Evolutionary conservation across 1,140 invertebrate genomes (phyloP), one percentile per base, ranked within the genome.

Genomic region (Trichoplusia ni): DNA sequence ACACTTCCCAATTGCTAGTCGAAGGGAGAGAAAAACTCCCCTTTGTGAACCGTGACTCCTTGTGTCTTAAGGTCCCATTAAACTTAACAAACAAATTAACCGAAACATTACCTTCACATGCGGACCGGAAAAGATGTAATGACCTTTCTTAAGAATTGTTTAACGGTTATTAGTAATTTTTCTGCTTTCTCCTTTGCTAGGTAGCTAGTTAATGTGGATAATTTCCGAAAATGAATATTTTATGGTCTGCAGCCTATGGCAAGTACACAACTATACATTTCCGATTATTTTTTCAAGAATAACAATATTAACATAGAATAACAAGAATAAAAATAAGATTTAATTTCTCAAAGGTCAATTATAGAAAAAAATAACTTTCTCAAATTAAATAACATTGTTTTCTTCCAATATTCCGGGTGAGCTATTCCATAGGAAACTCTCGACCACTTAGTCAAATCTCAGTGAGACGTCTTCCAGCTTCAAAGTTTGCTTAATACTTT

Each of bases 401-500:
- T 46, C 31, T 47, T 66, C 14, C 29, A 71, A 68, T 42, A 63
- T 66, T 69, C 69, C 64, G 66, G 60, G 46, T 38, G 23, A 53
- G 35, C 44, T 27, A 47, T 67, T 64, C 66, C 56, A 53, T 63
- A 49, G 61, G 49, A 67, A 71, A 61, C 53, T 47, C 35, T 47
- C 64, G 67, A 72, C 66, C 73, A 80, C 78, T 82, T 84, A 75
- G 72, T 80, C 77, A 81, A 89, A 89, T 83, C 78, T 79, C 69
- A 73, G 77, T 67, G 77, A 82, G 74, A 78, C 75, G 75, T 77
- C 78, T 83, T 70, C 63, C 75, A 77, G 73, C 75, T 81, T 72
- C 75, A 58, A 82, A 88, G 84, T 90, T 88, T 86, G 79, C 79
- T 85, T 89, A 88, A 90, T 88, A 90, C 87, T 88, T 88, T 88